A percentile compares a stretch with the other conserved stretches of the same genome.
Evolutionary conservation across 2,888 invertebrate species (phyloP).

Genomic region (Tetragnatha montana): DNA sequence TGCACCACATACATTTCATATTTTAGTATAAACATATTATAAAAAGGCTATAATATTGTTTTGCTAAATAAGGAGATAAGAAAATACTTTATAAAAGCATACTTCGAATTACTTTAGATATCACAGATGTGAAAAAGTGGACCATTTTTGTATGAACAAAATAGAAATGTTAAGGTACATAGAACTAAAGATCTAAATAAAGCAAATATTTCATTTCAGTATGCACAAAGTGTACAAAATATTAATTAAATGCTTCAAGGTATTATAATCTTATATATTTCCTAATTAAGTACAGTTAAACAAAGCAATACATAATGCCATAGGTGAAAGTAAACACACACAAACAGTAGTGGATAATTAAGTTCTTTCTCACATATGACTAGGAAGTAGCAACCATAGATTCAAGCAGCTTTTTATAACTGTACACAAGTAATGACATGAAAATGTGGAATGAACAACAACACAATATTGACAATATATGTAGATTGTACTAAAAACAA

Average conservation of each 20-base stretch:
- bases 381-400: slow-evolving; percentile 27
- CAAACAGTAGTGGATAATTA: slow-evolving; percentile 8
- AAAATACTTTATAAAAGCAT: no score
- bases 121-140: no score
- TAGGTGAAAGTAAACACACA: slow-evolving; percentile 11
- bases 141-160: no score
- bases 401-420: background rate
- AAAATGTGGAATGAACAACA: background rate
- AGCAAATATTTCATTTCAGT: background rate
- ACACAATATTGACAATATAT: background rate
- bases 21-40: no score
- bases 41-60: no score
- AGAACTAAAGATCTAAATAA: background rate
- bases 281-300: background rate
- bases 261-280: background rate
- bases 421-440: background rate
- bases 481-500: background rate
- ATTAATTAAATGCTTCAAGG: background rate
- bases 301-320: slow-evolving; percentile 3
- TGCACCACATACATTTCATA: no score
- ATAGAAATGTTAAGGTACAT: background rate
- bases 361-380: slow-evolving; percentile 35
- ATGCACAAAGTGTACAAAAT: background rate
- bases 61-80: no score
- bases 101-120: no score